phyloP scores from a whole-genome alignment of 2,797 vertebrate species.

The Eupleurogrammus muticus region DNA sequence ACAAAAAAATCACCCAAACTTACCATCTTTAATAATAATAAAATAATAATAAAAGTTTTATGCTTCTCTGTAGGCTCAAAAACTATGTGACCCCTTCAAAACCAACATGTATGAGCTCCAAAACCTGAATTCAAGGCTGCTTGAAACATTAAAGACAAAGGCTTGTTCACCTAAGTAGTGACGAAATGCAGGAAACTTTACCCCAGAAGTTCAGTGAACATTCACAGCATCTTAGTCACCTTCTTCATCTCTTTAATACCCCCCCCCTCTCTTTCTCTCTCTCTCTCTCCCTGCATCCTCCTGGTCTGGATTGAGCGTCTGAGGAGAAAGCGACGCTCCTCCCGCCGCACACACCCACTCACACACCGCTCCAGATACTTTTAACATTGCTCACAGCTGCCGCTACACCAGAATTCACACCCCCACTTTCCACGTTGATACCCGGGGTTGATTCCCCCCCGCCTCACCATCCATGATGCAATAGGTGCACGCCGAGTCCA shows the following conservation, averaged over 20 bases:
- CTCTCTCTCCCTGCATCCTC: conserved; percentile 21
- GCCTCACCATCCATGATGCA: conserved; percentile 58
- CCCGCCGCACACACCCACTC: conserved; percentile 42
- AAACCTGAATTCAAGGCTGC: conserved; percentile 20
- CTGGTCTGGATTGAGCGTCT: conserved; percentile 4
- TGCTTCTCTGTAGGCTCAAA: conserved; percentile 24
- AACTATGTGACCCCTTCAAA: conserved; percentile 40
- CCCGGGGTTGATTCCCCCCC: too few species aligned
- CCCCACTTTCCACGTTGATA: conserved; percentile 57
- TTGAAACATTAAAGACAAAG: conserved; percentile 1
- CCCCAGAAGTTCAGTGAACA: background rate
- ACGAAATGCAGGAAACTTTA: background rate
- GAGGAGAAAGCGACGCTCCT: background rate
- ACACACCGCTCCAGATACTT: conserved; percentile 54
- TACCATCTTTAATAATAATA: too few species aligned
- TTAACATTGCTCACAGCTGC: conserved; percentile 70
- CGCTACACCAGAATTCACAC: conserved; percentile 59
- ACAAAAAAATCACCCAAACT: too few species aligned
- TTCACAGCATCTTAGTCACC: conserved; percentile 21
- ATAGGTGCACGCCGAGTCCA: conserved; percentile 25
- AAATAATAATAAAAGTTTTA: too few species aligned
- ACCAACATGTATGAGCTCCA: conserved; percentile 14
- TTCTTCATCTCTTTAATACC: conserved; percentile 22
- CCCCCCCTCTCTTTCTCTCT: too few species aligned
- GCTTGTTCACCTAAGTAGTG: background rate